These are phyloP conservation scores for Prietella phreatophila DNA, from an alignment of 2,113 vertebrate species.

Conservation along the genomic window DNA sequence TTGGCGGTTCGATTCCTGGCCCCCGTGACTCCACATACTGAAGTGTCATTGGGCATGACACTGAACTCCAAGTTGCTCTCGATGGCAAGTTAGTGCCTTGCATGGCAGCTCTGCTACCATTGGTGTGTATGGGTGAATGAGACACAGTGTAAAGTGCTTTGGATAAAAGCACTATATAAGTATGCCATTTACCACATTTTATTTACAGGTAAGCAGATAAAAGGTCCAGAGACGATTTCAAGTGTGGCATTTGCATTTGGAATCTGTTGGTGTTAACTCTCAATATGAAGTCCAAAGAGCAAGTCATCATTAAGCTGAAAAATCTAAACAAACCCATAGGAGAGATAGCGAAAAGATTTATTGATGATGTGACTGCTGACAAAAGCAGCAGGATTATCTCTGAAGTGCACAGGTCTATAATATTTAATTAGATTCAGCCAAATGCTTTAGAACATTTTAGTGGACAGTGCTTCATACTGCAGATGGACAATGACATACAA, in stretches of 20 bases:
- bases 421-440: background rate
- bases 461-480: background rate
- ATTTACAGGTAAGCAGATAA: background rate
- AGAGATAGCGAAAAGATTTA: background rate
- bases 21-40: no score
- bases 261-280: background rate
- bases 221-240: background rate
- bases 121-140: no score
- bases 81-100: no score
- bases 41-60: no score
- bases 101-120: no score
- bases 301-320: background rate
- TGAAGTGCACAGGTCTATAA: background rate
- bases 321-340: background rate
- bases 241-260: background rate
- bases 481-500: background rate
- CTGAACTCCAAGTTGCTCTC: no score
- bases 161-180: no score
- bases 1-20: no score
- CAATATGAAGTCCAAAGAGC: background rate
- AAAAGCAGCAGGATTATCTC: background rate
- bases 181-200: background rate
- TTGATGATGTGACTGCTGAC: background rate
- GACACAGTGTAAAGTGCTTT: no score
- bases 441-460: background rate